Evolutionary conservation across 2,113 vertebrate genomes (phyloP), one percentile per base, ranked within the genome.

Genomic region (Nothobranchius furzeri): DNA sequence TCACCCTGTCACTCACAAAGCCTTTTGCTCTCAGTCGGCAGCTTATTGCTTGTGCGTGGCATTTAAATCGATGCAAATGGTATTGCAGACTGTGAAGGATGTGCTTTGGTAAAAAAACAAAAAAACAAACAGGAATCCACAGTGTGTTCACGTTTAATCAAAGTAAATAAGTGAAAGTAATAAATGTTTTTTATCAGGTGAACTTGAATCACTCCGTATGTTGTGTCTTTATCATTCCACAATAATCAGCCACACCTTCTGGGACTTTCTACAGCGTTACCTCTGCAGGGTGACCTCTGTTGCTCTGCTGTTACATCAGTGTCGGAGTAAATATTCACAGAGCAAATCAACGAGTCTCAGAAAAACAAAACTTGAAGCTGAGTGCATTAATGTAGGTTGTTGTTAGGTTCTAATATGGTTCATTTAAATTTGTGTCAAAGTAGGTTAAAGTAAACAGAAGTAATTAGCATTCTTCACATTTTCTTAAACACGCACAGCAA

Each of bases 301-400:
- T 86, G 75, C 85, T 64, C 25, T 2, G 60, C 42, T 55, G 60
- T 87, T 89, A 87, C 84, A 83, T 88, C 84, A 87, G 82, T 60
- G 63, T 20, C 25, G 36, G 9, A 42, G 30, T 74, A 81, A 82
- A 81, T 72, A 60, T 25, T 42, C 30, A 30, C 30, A 30, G 30
- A 30, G 4, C 30, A 30, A 30, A 30, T 30, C 30, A 30, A 30
- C 4, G 30, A 30, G 30, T 4, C 30, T 30, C 30, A 30, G 4
- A 30, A 30, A 0, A 3, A 30, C 2, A 30, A 30, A 30, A 20
- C 20, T 20, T 30, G 30, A 30, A 30, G 30, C 30, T 30, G 30
- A 30, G 4, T 62, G 64, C 40, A 42, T 42, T 42, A 4, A 42
- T 42, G 10, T 9, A 42, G 40, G 3, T 42, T 42, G 0, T 4